Percentiles rank a stretch among this genome's conserved stretches.
These are phyloP conservation scores for Cremastinae sp. DNA, from an alignment of 2,888 invertebrate species.

Conservation along the genomic window DNA sequence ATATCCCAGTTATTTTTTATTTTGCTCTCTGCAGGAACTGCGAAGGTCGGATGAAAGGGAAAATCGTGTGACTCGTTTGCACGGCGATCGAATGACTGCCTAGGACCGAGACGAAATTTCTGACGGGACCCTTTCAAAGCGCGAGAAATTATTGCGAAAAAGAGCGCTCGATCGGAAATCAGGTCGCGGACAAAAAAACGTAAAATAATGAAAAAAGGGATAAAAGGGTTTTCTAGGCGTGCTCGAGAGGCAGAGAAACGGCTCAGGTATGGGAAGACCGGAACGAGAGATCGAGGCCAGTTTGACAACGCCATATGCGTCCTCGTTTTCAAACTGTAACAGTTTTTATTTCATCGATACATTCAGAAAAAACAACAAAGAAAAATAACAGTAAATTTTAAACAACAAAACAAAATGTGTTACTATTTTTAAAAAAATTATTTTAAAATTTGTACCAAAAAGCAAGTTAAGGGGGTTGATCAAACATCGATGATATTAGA, in stretches of 20 bases:
- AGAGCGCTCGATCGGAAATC: conserved; percentile 65
- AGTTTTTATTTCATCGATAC: conserved; percentile 23
- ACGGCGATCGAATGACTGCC: conserved; percentile 23
- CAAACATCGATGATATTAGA: too few species aligned
- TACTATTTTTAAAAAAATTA: not conserved
- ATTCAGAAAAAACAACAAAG: not conserved
- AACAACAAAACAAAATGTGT: not conserved
- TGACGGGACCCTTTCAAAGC: conserved; percentile 34
- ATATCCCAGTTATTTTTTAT: conserved; percentile 19
- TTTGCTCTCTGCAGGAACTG: conserved; percentile 30
- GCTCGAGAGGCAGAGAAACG: conserved; percentile 36
- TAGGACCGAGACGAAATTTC: conserved; percentile 32
- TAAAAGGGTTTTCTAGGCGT: conserved; percentile 61
- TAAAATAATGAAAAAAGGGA: conserved; percentile 48
- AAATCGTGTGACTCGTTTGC: conserved; percentile 36
- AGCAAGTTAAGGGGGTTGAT: too few species aligned
- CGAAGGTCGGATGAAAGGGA: conserved; percentile 1
- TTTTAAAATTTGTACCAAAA: too few species aligned
- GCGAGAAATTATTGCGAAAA: conserved; percentile 66
- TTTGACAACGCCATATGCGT: conserved; percentile 52
- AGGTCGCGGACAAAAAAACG: conserved; percentile 51
- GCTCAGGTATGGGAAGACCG: conserved; percentile 61
- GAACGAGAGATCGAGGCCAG: conserved; percentile 32
- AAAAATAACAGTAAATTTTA: not conserved
- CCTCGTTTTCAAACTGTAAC: conserved; percentile 11